Evolutionary conservation across 2,888 invertebrate species (phyloP), one percentile per base, ranked within the genome.

Genomic region (Spodoptera littoralis): DNA sequence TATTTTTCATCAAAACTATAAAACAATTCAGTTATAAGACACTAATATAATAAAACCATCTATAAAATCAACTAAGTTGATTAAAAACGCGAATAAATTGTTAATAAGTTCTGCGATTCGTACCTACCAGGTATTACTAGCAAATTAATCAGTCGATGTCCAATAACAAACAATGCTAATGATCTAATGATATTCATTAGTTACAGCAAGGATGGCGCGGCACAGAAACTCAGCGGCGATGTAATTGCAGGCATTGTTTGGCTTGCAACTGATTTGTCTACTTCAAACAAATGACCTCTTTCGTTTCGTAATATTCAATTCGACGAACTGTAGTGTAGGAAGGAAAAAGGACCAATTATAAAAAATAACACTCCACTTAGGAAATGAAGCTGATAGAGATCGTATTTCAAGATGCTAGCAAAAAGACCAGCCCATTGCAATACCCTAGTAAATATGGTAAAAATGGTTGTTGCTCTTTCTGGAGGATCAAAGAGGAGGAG

Each of bases 211-310:
- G 73, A 79, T 78, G 51, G 54, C 62, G 62, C 59, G 73, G 59
- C 77, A 77, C 63, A 79, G 67, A 81, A 79, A 74, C 67, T 60
- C 48, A 66, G 27, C 60, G 57, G 47, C 60, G 48, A 51, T 49
- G 60, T 83, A 81, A 83, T 83, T 79, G 53, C 79, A 51, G 63
- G 67, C 70, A 83, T 81, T 77, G 70, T 64, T 70, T 51, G 50
- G 64, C 60, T 65, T 51, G 57, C 65, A 60, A 66, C 70, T 67
- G 55, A 71, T 70, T 63, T 60, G 65, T 46, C 56, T 68, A 67
- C 68, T 55, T 58, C 24, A 11, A 65, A 47, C 55, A 73, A 56
- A 56, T 62, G 50, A 70, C 73, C 77, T 73, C 65, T 66, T 70
- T 65, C 13, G 55, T 77, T 65, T 77, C 60, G 46, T 58, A 68